Conservation (phyloP, 2,888 invertebrate species). For the Agrochola litura region DNA sequence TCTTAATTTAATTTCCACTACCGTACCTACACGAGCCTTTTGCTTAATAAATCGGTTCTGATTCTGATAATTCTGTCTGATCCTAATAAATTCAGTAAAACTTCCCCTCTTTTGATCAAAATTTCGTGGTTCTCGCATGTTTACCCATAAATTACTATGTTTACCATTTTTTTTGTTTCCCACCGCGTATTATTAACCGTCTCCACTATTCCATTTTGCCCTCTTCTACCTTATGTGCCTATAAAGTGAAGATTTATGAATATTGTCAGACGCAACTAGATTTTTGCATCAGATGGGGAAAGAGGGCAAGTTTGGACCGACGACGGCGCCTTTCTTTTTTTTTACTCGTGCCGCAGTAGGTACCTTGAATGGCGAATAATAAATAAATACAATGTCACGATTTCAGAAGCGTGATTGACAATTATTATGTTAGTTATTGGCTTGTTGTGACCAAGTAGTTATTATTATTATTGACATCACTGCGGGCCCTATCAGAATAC, state of each 20-base stretch:
- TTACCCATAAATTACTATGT: constrained; percentile 20
- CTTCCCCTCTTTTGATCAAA: constrained; percentile 8
- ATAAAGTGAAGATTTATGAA: constrained; percentile 49
- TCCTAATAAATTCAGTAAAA: constrained; percentile 22
- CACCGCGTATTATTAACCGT: background rate
- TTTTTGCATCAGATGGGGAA: constrained; percentile 32
- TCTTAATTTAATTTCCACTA: background rate
- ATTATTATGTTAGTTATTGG: constrained; percentile 28
- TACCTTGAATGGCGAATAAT: constrained; percentile 49
- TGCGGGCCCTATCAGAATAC: too few species aligned
- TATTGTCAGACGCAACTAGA: constrained; percentile 41
- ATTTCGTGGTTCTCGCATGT: background rate
- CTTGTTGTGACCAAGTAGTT: constrained; percentile 23
- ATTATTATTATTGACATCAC: too few species aligned
- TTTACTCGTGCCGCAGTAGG: constrained; percentile 41
- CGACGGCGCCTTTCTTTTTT: constrained; percentile 37
- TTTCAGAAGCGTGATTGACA: constrained; percentile 46
- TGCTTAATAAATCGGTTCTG: background rate
- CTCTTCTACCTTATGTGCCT: constrained; percentile 33
- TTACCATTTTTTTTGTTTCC: constrained; percentile 18
- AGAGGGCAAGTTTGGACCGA: constrained; percentile 15
- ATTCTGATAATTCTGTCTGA: too few species aligned
- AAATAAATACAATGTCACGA: constrained; percentile 52
- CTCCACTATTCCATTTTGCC: constrained; percentile 35
- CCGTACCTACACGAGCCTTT: background rate